Base-by-base conservation (phyloP, 53 echinoderm and acorn worm genomes). In the Stichopus horrens region DNA sequence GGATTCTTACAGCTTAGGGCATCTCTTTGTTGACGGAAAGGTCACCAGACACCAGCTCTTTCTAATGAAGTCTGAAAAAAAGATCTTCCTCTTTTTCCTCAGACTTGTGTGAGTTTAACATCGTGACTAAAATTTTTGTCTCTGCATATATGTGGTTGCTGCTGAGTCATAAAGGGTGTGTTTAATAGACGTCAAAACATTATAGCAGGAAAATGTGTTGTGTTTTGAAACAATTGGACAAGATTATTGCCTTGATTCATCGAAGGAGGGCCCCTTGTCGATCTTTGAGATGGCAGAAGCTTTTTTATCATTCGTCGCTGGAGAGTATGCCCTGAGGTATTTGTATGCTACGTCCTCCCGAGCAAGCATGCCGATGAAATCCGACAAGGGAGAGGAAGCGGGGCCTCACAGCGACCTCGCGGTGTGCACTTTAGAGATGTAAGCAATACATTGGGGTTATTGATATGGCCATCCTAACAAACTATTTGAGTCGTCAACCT, bases 101-200 rank as follows among this genome's bases (percentile, higher is more conserved):
- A 37, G 37, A n/a, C 71, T 20, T 7, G 18, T 71, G 8, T 59
- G 19, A 71, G 71, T 71, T 5, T 71, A 71, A 71, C 71, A 71
- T 18, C 71, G 16, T 37, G 20, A 6, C 71, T 71, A n/a, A 71
- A 71, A 18, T 71, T 20, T 71, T 71, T 20, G 6, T 81, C 80
- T 53, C 4, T 23, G 23, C 21, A 9, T 58, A n/a, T 57, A 55
- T 56, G 37, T 37, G 79, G 55, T 11, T 71, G 18, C 14, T 7
- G 58, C 81, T 81, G 81, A 81, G 81, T 81, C 81, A 57, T 81
- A 53, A 77, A 52, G 4, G 53, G 75, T 75, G 75, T 37, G 59
- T 77, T 59, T 77, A 57, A 81, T 81, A 81, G 81, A 81, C 57
- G 81, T 56, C 81, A 81, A 81, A 81, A 81, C 20, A 18, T 21